A percentile compares a stretch with the other conserved stretches of the same genome.
Conservation (phyloP, 2,113 vertebrate species). For the Oncorhynchus keta region DNA sequence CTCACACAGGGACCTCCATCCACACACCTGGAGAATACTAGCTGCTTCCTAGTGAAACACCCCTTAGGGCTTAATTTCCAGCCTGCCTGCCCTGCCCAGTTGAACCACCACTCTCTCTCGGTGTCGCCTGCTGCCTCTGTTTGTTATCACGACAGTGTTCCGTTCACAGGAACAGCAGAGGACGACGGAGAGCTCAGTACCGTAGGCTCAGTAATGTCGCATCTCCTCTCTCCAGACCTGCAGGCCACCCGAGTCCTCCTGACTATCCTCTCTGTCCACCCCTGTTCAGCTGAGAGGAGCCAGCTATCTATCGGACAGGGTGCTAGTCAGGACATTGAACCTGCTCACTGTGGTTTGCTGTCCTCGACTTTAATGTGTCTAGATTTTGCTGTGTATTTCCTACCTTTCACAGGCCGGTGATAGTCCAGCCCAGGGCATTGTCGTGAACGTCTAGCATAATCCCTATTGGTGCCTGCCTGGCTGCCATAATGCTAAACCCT, state of each 20-base stretch:
- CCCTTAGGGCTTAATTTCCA: conserved; percentile 33
- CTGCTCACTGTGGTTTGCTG: conserved; percentile 52
- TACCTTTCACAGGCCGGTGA: no score
- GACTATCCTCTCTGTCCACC: conserved; percentile 21
- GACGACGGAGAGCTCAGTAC: conserved; percentile 19
- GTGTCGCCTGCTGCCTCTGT: conserved; percentile 32
- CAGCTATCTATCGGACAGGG: conserved; percentile 57
- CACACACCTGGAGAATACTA: conserved; percentile 47
- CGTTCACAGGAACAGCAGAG: conserved; percentile 37
- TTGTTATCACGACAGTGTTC: conserved; percentile 55
- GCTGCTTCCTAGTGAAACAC: conserved; percentile 61
- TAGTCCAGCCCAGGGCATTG: no score
- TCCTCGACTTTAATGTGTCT: conserved; percentile 65
- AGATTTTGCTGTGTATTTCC: conserved; percentile 57
- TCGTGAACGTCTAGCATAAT: no score
- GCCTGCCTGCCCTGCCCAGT: neutral
- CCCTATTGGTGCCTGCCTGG: neutral
- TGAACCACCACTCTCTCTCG: conserved; percentile 7
- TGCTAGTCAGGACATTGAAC: conserved; percentile 63
- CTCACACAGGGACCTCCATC: no score
- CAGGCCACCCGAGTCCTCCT: conserved; percentile 44
- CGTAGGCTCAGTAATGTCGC: conserved; percentile 31
- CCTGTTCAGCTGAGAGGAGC: conserved; percentile 57
- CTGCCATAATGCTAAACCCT: neutral
- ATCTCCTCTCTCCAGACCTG: conserved; percentile 20